Conservation (phyloP, 2,113 vertebrate genomes). For the Malurus elegans region DNA sequence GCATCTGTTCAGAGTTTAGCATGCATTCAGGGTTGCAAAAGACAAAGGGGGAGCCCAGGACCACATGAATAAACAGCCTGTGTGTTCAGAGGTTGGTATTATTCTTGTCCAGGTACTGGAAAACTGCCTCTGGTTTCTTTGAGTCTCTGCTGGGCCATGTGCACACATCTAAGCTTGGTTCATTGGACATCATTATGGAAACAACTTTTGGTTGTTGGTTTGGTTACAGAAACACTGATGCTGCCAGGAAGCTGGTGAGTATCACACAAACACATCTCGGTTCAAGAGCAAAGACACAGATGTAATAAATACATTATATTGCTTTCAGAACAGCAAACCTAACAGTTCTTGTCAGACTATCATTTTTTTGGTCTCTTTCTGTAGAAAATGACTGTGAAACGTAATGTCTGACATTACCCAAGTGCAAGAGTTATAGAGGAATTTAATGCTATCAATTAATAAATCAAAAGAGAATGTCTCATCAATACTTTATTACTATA, state of each 20-base stretch:
- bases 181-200: neutral
- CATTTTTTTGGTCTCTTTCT: neutral
- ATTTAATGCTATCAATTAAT: neutral
- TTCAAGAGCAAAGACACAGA: neutral
- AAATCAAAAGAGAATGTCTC: neutral
- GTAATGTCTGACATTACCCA: neutral
- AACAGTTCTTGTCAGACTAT: neutral
- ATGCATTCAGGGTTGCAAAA: neutral
- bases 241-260: neutral
- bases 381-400: neutral
- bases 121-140: neutral
- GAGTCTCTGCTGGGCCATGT: neutral
- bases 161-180: neutral
- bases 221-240: neutral
- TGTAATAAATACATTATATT: neutral
- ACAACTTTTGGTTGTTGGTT: neutral
- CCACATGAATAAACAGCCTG: neutral
- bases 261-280: neutral
- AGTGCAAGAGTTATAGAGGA: neutral
- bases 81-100: neutral
- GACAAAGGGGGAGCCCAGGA: neutral
- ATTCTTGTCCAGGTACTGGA: neutral
- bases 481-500: neutral
- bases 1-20: neutral
- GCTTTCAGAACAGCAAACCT: neutral